These are phyloP conservation scores for Chaetogeoica ovagalla DNA, from an alignment of 2,888 invertebrate genomes.

Conservation along the genomic window DNA sequence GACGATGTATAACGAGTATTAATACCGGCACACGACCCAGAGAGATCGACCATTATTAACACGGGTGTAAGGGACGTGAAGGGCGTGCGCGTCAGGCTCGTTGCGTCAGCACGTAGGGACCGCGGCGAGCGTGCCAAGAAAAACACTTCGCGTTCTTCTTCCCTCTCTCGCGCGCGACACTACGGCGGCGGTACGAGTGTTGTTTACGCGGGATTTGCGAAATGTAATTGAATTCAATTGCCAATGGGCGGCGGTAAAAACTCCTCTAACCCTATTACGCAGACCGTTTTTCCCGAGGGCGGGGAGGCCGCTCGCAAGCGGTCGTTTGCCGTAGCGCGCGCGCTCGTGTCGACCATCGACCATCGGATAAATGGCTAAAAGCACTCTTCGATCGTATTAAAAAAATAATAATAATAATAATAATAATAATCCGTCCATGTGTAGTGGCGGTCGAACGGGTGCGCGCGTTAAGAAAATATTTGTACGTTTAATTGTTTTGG, in stretches of 20 bases:
- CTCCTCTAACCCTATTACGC: conserved; percentile 8
- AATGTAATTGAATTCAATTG: conserved; percentile 52
- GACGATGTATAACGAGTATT: neutral
- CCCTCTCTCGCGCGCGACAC: neutral
- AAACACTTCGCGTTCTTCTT: conserved; percentile 35
- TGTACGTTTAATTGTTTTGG: conserved; percentile 30
- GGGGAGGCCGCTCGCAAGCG: too few species aligned
- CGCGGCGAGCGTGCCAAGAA: conserved; percentile 20
- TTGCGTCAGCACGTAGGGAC: neutral
- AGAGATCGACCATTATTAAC: conserved; percentile 42
- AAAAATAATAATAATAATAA: too few species aligned
- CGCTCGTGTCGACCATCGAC: too few species aligned
- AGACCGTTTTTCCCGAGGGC: conserved; percentile 12
- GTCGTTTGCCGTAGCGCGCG: too few species aligned
- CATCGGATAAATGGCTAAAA: conserved; percentile 11
- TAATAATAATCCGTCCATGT: conserved; percentile 22
- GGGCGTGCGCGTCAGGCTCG: neutral
- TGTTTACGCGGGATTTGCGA: conserved; percentile 47
- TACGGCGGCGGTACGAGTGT: conserved; percentile 13
- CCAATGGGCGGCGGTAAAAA: conserved; percentile 49
- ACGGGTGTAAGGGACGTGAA: neutral
- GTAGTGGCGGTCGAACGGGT: neutral
- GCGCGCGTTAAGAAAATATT: conserved; percentile 35
- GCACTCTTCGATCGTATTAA: conserved; percentile 35
- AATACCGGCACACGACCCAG: conserved; percentile 52